A percentile compares a stretch with the other conserved stretches of the same genome.
These are phyloP conservation scores for Caenorhabditis afra DNA, from an alignment of 2,888 invertebrate genomes.

Conservation along the genomic window DNA sequence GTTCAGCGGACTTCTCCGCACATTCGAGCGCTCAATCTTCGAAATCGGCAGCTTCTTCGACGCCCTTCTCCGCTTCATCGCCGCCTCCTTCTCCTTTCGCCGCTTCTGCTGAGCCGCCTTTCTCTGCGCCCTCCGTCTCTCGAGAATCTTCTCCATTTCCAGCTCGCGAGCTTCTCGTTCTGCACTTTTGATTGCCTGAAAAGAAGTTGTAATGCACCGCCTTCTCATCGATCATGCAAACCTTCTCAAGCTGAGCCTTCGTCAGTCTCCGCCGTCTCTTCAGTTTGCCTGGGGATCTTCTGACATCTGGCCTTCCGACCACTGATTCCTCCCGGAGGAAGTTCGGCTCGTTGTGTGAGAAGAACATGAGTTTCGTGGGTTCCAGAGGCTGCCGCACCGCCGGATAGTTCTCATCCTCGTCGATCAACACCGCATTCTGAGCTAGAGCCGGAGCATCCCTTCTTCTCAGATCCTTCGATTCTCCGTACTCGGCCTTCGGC, in stretches of 20 bases:
- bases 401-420: conserved; percentile 37
- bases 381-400: conserved; percentile 49
- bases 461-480: conserved; percentile 33
- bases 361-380: conserved; percentile 41
- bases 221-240: background rate
- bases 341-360: conserved; percentile 38
- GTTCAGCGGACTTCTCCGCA: conserved; percentile 32
- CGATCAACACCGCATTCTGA: conserved; percentile 37
- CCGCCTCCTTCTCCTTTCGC: conserved; percentile 25
- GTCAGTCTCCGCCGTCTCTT: conserved; percentile 16
- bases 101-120: conserved; percentile 14
- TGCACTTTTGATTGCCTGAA: conserved; percentile 44
- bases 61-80: conserved; percentile 24
- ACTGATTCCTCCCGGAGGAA: conserved; percentile 25
- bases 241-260: conserved; percentile 35
- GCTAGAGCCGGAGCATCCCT: conserved; percentile 46
- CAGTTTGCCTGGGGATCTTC: conserved; percentile 30
- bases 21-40: conserved; percentile 22
- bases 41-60: conserved; percentile 28
- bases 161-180: conserved; percentile 37
- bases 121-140: conserved; percentile 17
- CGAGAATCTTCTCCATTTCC: conserved; percentile 48
- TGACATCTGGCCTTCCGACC: conserved; percentile 24
- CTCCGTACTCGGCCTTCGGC: conserved; percentile 18
- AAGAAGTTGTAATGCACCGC: background rate